Percentiles rank a stretch among this genome's conserved stretches.
Conservation (phyloP, 2,113 vertebrate species). For the Apistogramma diplotaenia region DNA sequence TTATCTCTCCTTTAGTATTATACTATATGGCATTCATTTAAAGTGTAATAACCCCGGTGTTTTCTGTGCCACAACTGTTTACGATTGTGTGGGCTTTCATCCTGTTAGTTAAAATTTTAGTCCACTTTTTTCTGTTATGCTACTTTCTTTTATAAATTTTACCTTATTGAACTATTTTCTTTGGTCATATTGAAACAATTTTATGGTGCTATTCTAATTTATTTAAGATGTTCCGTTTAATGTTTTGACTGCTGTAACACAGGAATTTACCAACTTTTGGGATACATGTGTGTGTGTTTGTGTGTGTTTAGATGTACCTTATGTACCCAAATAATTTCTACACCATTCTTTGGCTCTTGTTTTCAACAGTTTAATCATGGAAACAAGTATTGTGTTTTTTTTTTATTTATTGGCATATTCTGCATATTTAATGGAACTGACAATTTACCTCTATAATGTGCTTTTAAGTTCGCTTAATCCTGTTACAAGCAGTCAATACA, state of each 20-base stretch:
- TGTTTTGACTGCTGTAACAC: background rate
- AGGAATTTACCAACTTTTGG: background rate
- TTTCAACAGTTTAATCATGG: background rate
- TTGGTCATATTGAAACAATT: too few species aligned
- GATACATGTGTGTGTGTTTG: too few species aligned
- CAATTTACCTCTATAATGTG: too few species aligned
- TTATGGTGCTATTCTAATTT: too few species aligned
- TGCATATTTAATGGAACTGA: background rate
- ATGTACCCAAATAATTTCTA: background rate
- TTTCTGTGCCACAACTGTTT: too few species aligned
- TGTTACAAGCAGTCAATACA: background rate
- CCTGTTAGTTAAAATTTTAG: too few species aligned
- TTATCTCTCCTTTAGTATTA: too few species aligned
- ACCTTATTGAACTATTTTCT: background rate
- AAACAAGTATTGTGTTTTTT: background rate
- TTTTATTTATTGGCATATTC: background rate
- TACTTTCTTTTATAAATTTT: background rate
- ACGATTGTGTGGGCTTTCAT: too few species aligned
- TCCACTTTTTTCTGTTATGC: background rate
- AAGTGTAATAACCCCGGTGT: too few species aligned
- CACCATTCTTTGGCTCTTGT: background rate
- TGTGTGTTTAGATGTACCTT: background rate
- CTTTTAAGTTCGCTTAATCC: too few species aligned
- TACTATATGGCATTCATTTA: too few species aligned
- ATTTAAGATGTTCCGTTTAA: too few species aligned